Base-by-base conservation (phyloP, 2,797 vertebrate species). In the Xiphophorus birchmanni region DNA sequence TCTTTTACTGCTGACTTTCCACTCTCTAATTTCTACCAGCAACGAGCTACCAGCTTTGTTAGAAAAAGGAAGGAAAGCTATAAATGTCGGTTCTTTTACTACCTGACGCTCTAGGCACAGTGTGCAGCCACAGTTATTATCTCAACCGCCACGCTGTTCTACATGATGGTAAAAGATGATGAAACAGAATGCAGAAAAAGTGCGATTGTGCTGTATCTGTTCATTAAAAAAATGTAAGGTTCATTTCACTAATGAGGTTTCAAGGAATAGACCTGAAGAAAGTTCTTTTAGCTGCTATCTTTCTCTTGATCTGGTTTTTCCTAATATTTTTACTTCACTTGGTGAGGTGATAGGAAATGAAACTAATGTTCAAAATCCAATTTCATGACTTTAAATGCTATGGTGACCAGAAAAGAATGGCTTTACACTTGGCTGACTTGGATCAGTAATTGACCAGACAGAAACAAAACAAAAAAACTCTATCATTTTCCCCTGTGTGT, bases 161-260 rank as follows among this genome's bases (percentile, higher is more conserved):
- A 94, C 93, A 93, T 91, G 93, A 92, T 79, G 87, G 88, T 93
- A 91, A 93, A 93, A 92, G 80, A 92, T 90, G 92, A 93, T 92
- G 86, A 93, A 94, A 91, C 77, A 40, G 54, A 29, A 29, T 50
- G 69, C 84, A 72, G 37, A 73, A 74, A 76, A 48, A 80, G 73
- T 48, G 72, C 83, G 81, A 80, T 47, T 47, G 77, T 73, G 48
- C 80, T 52, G 76, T 79, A 63, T 80, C 71, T 63, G 73, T 76
- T 82, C 84, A 37, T 45, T 75, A 71, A 81, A 45, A 52, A 76
- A 80, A 74, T 37, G 72, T 6, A 45, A 82, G 75, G 76, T 85
- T 63, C 26, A 47, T 82, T 82, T 82, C 50, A 48, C 79, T 54
- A 63, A 21, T 50, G 73, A 58, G 2, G 17, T 82, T 83, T 35